Conservation (phyloP, 2,888 invertebrate genomes). For the Standfussiana lucernea region DNA sequence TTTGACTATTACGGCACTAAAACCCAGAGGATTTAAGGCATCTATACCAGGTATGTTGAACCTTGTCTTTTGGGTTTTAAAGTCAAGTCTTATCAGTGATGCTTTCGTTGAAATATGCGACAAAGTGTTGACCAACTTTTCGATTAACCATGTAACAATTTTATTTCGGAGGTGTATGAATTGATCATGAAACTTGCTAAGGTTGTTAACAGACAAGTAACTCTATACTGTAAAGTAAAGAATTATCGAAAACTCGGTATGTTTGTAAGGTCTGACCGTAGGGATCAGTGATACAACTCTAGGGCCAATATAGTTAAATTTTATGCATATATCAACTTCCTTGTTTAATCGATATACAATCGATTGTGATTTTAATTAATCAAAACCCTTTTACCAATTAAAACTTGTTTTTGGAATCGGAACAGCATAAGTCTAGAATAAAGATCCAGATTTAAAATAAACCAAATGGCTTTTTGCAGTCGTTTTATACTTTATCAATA, state of each 20-base stretch:
- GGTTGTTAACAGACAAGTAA: not conserved
- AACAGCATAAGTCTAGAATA: not conserved
- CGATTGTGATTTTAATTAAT: not conserved
- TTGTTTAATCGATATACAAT: not conserved
- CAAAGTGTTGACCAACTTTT: not conserved
- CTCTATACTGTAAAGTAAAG: not conserved
- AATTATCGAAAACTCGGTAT: not conserved
- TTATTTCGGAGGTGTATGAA: not conserved
- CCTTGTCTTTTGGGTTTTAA: not conserved
- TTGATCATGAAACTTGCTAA: not conserved
- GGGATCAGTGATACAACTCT: not conserved
- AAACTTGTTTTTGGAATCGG: not conserved
- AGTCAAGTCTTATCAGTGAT: not conserved
- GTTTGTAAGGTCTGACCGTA: slow-evolving; percentile 1
- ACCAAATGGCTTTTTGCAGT: not conserved
- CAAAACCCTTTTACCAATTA: not conserved
- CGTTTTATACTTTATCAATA: not conserved
- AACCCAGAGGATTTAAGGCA: slow-evolving; percentile 90
- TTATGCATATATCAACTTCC: not conserved
- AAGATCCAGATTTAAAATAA: not conserved
- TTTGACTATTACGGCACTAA: slow-evolving; percentile 89
- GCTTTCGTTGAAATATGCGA: too few relatives aligned
- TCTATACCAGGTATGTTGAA: slow-evolving; percentile 90
- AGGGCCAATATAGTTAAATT: not conserved
- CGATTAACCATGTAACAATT: not conserved